phyloP scores from a whole-genome alignment of 2,888 invertebrate species.

The Keiferia lycopersicella region DNA sequence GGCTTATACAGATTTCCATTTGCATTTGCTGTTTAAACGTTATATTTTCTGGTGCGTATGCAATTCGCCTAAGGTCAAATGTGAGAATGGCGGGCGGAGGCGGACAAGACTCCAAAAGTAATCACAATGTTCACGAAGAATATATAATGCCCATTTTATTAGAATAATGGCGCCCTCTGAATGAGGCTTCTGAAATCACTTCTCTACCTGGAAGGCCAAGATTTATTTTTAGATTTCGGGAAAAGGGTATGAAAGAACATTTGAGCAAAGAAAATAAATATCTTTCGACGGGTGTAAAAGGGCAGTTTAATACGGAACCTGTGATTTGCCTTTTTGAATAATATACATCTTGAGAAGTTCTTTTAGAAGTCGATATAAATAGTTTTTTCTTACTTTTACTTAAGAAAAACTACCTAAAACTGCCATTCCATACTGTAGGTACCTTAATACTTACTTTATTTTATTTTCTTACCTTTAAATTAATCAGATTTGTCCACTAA shows the following conservation, averaged over 20 bases:
- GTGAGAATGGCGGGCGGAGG: conserved; percentile 5
- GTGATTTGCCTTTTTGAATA: neutral
- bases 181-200: conserved; percentile 7
- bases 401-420: no score
- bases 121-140: conserved; percentile 24
- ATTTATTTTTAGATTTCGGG: conserved; percentile 9
- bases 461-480: no score
- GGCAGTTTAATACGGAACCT: neutral
- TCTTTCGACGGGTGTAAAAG: neutral
- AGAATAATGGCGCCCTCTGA: conserved; percentile 14
- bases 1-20: no score
- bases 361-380: no score
- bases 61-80: conserved; percentile 16
- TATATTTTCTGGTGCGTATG: no score
- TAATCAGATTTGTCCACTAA: no score
- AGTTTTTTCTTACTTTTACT: no score
- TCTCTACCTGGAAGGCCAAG: neutral
- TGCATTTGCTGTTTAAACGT: no score
- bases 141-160: conserved; percentile 23
- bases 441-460: no score
- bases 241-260: conserved; percentile 21
- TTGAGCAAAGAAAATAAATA: neutral
- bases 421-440: no score
- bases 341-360: no score
- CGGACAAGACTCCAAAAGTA: conserved; percentile 15